phyloP scores from a whole-genome alignment of 2,797 vertebrate genomes.

The Poeciliopsis paucimaculata region DNA sequence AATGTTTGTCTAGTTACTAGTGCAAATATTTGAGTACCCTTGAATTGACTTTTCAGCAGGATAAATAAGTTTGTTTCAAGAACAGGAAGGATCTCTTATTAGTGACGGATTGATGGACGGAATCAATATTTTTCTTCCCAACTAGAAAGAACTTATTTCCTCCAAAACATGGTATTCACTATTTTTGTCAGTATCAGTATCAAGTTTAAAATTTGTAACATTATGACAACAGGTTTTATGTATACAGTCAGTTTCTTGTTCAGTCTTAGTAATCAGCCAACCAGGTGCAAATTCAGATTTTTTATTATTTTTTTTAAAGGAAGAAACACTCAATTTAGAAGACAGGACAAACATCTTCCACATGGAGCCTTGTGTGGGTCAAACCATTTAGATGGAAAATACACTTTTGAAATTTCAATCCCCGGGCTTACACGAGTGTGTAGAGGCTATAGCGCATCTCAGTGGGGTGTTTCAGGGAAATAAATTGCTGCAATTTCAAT shows the following conservation, averaged over 20 bases:
- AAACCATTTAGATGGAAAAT: slow-evolving; percentile 12
- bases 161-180: too few species aligned
- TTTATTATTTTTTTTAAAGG: background rate
- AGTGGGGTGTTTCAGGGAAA: slow-evolving; percentile 16
- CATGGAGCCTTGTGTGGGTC: background rate
- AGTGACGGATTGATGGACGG: too few species aligned
- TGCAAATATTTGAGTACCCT: background rate
- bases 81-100: background rate
- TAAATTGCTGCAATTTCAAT: slow-evolving; percentile 44
- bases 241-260: background rate
- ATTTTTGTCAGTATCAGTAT: too few species aligned
- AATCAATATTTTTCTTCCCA: background rate
- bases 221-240: background rate
- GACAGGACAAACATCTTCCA: background rate
- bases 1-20: background rate
- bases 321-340: background rate
- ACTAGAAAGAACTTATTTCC: background rate
- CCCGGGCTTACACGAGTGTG: background rate
- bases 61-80: too few species aligned
- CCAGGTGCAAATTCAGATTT: background rate
- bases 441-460: slow-evolving; percentile 9
- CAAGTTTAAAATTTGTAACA: background rate
- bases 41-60: background rate
- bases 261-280: background rate
- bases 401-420: slow-evolving; percentile 6